Conservation (phyloP, 2,888 invertebrate genomes). For the Zonitis immaculata region DNA sequence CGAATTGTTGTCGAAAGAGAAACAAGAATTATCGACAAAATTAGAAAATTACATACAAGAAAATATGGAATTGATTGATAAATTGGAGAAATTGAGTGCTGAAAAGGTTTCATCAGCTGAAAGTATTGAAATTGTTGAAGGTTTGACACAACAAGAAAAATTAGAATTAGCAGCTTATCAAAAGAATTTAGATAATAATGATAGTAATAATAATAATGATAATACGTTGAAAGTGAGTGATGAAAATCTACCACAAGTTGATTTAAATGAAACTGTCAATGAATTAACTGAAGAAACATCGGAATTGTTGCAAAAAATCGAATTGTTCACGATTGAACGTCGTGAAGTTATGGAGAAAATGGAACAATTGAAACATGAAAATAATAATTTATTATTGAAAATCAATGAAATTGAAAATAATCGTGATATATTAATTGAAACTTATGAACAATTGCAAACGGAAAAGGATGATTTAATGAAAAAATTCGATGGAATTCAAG, state of each 20-base stretch:
- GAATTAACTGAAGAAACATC: constrained; percentile 60
- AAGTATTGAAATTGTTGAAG: constrained; percentile 71
- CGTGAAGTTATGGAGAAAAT: constrained; percentile 67
- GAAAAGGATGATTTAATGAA: constrained; percentile 50
- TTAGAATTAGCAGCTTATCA: constrained; percentile 65
- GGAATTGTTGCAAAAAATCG: constrained; percentile 63
- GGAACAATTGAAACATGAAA: constrained; percentile 59
- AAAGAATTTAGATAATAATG: constrained; percentile 47
- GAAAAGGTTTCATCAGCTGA: constrained; percentile 71
- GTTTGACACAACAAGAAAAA: constrained; percentile 66
- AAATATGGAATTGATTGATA: constrained; percentile 69
- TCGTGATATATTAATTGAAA: constrained; percentile 44
- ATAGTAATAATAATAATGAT: not conserved
- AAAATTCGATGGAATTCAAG: constrained; percentile 33
- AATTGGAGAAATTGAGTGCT: constrained; percentile 66
- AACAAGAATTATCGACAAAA: constrained; percentile 57
- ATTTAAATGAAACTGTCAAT: constrained; percentile 55
- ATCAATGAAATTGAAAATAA: constrained; percentile 48
- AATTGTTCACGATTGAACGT: constrained; percentile 63
- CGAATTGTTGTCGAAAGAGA: constrained; percentile 57
- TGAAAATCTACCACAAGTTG: constrained; percentile 39
- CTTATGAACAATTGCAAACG: constrained; percentile 46
- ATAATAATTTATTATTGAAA: constrained; percentile 38
- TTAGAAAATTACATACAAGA: constrained; percentile 64
- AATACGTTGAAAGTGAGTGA: constrained; percentile 31